Evolutionary conservation across 1,140 invertebrate species (phyloP), one percentile per base, ranked within the genome.

Genomic region (Probaryconus sp.): DNA sequence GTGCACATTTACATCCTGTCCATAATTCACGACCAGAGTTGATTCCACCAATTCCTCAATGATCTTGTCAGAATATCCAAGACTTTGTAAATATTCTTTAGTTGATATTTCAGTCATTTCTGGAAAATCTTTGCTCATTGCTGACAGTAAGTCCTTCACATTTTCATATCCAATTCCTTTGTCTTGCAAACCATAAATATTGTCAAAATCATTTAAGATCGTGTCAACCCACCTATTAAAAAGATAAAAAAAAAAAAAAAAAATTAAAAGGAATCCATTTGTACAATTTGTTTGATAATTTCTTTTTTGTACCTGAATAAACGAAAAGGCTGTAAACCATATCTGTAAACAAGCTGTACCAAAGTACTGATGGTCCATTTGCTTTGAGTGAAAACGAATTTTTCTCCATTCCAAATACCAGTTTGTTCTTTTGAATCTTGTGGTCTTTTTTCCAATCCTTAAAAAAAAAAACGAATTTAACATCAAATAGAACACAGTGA

Each of bases 21-120:
- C 91, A 79, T 93, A 93, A 84, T 93, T 93, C 0, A 88, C 89
- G 35, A 89, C 87, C 18, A 89, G 78, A 13, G 89, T 88, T 5
- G 89, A 88, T 64, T 87, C 78, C 1, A 90, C 89, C 13, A 93
- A 51, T 80, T 93, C 91, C 55, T 90, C 53, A 7, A 92, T 90
- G 13, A 92, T 81, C 14, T 42, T 55, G 4, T 88, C 68, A 4
- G 85, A 83, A 53, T 89, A 89, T 0, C 89, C 89, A 1, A 83
- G 48, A 13, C 86, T 75, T 33, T 69, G 73, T 21, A 92, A 81
- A 40, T 88, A 78, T 26, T 85, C 79, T 58, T 81, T 76, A 6
- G 88, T 81, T 2, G 89, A 84, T 28, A 69, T 79, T 37, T 87
- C 72, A 2, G 91, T 82, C 69, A 89, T 81, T 38, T 89, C 84